Evolutionary conservation across 1,140 invertebrate genomes (phyloP), one percentile per base, ranked within the genome.

Genomic region (Drosophila murphyi): DNA sequence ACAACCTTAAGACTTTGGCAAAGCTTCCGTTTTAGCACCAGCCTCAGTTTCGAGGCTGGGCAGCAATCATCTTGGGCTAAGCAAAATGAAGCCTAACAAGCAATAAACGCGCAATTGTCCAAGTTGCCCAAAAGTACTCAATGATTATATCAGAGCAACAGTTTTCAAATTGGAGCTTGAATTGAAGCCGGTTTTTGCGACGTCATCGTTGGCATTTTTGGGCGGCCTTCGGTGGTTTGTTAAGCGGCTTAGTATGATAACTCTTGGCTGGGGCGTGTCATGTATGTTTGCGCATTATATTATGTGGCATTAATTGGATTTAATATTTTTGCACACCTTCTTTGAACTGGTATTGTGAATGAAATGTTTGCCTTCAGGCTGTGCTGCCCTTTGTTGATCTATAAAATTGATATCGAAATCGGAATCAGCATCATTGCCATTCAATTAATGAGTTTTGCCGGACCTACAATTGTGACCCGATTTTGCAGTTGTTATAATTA

Each of bases 291-390:
- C 50, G 65, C 72, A 67, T 73, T 57, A 76, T 59, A 71, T 82
- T 78, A 79, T 76, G 61, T 77, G 79, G 67, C 76, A 82, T 87
- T 87, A 88, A 87, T 87, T 87, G 83, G 83, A 88, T 88, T 87
- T 83, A 68, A 87, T 82, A 80, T 76, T 67, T 78, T 82, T 68
- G 75, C 78, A 74, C 77, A 78, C 76, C 67, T 61, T 29, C n/a
- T 7, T 29, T 31, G 39, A 39, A 55, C 35, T n/a, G 39, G 8
- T 41, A n/a, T 31, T 59, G 12, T 2, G 31, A 20, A 20, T 20
- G 20, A 20, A 20, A n/a, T 10, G 39, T 37, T 28, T 57, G 74
- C 67, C 76, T 72, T 64, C 32, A 41, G 60, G 59, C 59, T 31
- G 20, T 20, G 1, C 1, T 20, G 60, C 52, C 52, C 72, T 60